Base-by-base conservation (phyloP, 2,797 vertebrate species). In the Hafferia zeledoni region DNA sequence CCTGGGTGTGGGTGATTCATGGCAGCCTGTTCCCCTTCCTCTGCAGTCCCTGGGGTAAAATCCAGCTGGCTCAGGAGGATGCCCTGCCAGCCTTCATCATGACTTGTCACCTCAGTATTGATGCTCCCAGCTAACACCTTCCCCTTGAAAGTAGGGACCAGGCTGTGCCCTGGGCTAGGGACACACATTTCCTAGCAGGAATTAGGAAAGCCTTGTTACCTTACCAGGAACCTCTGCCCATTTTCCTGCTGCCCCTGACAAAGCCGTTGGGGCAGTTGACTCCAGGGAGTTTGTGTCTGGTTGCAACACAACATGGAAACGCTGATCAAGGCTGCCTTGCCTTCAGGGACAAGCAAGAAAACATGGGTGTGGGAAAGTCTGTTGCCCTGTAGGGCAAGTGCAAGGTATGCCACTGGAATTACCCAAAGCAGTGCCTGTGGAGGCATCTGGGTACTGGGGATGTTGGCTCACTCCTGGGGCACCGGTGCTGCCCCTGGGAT, bases 241-340 rank as follows among this genome's bases (percentile, higher is more conserved):
- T 80, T 86, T 91, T 91, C 79, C 50, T 59, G 87, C 79, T 86
- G 80, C 90, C 77, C 35, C 39, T 87, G 91, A 93, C 90, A 75
- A 91, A 84, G 70, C 90, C 72, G 39, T 30, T 79, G 61, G 85
- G 67, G 65, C 63, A 82, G 23, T 16, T 88, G 72, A 86, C 57
- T 95, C 10, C 14, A 63, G 77, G 52, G 74, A 90, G 80, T 44
- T 88, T 71, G 65, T 91, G 55, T 88, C 85, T 76, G 93, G 88
- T 95, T 95, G 91, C 90, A 95, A 95, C 88, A 94, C 55, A 86
- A 78, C 87, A 63, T 96, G 91, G 90, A 96, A 96, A 95, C 47
- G 63, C 90, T 96, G 85, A 94, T 93, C 70, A 41, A 72, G 85
- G 85, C 90, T 91, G 83, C 50, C 83, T 94, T 88, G 95, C 94